Base-by-base conservation (phyloP, 2,113 vertebrate species). In the Sprattus sprattus region DNA sequence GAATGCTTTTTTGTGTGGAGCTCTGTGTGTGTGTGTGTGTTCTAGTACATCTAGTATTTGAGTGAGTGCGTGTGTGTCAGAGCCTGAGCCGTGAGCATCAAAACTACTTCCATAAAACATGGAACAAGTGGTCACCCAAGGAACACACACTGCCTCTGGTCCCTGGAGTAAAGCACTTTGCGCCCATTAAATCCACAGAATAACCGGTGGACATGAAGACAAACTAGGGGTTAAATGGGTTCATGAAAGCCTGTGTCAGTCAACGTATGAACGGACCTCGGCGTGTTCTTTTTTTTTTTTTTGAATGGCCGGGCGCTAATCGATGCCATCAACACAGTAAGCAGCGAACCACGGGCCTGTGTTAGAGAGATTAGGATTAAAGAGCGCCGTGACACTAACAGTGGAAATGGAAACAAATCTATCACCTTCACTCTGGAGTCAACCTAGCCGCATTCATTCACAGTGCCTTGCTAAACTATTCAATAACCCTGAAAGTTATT, bases 351-450 rank as follows among this genome's bases (percentile, higher is more conserved):
- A 81, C 18, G 57, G 60, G n/a, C 49, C 85, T 44, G 84, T 46
- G 87, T 90, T 90, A 87, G 64, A 16, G 81, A 75, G 54, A 86
- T 85, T 85, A 84, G 81, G n/a, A 60, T 84, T 60, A 80, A 49
- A 67, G 32, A 50, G 10, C 8, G 25, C 47, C 16, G 49, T n/a
- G n/a, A 32, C 16, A 78, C 7, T 28, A 60, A 83, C 52, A 83
- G 2, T n/a, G 80, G 39, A 46, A 20, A 81, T 39, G 47, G 45
- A 81, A 86, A 83, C 22, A 45, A 75, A 85, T 39, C 57, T 64
- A 46, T 84, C 44, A 64, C 44, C n/a, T 20, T 39, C 60, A 83
- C 45, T 25, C 22, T 64, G 32, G 52, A 67, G 83, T 54, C 54
- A 90, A 83, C 81, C 81, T 83, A 88, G 83, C 80, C 47, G 83